Evolutionary conservation across 2,888 invertebrate genomes (phyloP), one percentile per base, ranked within the genome.

Genomic region (Toxonevra muliebris): DNA sequence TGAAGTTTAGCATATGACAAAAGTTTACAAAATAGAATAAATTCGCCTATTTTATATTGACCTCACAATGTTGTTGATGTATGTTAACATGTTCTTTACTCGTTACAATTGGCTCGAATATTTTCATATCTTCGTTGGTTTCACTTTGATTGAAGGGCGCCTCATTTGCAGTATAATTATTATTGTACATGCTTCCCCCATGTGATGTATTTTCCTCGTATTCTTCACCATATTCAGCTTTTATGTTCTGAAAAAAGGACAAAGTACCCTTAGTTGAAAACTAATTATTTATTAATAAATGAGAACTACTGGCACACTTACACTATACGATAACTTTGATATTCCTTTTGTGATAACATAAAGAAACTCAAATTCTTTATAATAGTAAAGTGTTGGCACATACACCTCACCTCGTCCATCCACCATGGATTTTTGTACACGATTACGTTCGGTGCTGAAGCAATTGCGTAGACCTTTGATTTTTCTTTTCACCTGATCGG

Each of bases 361-460:
- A 2, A 65, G 40, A 50, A 65, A 65, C 2, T 65, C 64, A 58
- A 65, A 65, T n/a, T 65, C 64, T 50, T 65, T 65, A 17, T 65
- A 65, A 41, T 65, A 65, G 41, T 65, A 65, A 17, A 65, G 17
- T 9, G 64, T 65, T 9, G 64, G 64, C 41, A 65, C 64, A 17
- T 65, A 65, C 4, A 65, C 50, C 52, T 65, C 64, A 8, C 63
- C 63, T 40, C 64, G 58, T 9, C 64, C 64, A 52, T 65, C 64
- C 41, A 65, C 9, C 3, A 65, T 20, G 3, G 64, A 65, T 19
- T 65, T 65, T 48, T 65, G 64, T n/a, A 65, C 64, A 10, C 64
- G 64, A 45, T 42, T 65, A 11, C 64, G 64, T 41, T 65, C 64
- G 9, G 64, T 65, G 58, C 58, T 58, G 41, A 57, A 65, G 17